Conservation (phyloP, 2,797 vertebrate species). For the Poeciliopsis infans region DNA sequence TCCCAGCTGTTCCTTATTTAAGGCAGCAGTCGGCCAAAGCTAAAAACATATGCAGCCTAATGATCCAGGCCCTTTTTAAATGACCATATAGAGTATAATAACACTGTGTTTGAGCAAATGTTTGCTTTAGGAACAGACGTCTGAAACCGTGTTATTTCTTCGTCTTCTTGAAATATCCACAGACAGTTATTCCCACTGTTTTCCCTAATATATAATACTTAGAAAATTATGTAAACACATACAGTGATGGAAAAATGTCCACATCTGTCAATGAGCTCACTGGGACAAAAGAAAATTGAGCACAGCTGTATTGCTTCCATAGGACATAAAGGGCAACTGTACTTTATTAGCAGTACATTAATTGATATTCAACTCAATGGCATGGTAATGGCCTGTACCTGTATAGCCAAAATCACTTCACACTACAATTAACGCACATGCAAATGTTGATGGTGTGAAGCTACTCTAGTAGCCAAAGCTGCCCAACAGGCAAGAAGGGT, state of each 20-base stretch:
- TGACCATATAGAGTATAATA: not conserved
- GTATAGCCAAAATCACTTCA: too few species aligned
- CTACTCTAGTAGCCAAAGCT: too few species aligned
- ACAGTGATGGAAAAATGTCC: not conserved
- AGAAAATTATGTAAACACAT: not conserved
- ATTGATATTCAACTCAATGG: not conserved
- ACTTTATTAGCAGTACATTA: not conserved
- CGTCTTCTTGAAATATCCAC: not conserved
- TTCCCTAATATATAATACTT: not conserved
- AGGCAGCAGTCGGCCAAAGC: conserved; percentile 22
- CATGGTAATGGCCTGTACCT: too few species aligned
- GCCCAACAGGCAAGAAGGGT: too few species aligned
- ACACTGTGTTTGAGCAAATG: conserved; percentile 4
- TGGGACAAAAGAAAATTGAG: rapidly evolving
- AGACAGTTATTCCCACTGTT: not conserved
- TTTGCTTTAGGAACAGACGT: conserved; percentile 2
- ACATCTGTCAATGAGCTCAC: not conserved
- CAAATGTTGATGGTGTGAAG: too few species aligned
- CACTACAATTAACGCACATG: too few species aligned
- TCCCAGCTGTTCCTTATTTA: conserved; percentile 23
- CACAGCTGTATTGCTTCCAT: not conserved
- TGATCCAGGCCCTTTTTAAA: not conserved
- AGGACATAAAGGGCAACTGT: not conserved
- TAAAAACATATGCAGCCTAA: conserved; percentile 1
- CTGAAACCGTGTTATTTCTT: not conserved